Conservation (phyloP, 2,113 vertebrate species). For the Turdus rufiventris region DNA sequence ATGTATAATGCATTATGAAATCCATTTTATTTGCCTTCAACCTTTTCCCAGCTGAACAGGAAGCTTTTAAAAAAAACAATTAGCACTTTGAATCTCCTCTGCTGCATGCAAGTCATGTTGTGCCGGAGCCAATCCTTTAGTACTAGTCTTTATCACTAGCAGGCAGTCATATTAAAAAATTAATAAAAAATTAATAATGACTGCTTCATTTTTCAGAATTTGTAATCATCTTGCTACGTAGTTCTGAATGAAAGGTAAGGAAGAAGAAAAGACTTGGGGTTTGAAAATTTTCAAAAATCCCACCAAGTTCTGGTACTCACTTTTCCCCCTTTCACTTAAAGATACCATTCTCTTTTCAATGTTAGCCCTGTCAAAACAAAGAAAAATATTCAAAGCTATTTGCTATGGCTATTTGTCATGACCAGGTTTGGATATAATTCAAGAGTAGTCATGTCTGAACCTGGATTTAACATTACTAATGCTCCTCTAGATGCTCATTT, state of each 20-base stretch:
- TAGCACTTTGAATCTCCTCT: neutral
- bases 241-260: neutral
- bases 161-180: neutral
- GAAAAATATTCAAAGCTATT: neutral
- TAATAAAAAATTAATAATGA: neutral
- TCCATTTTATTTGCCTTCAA: constrained; percentile 1
- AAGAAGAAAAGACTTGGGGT: neutral
- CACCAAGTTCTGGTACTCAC: neutral
- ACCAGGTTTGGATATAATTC: neutral
- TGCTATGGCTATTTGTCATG: neutral
- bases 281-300: neutral
- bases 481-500: neutral
- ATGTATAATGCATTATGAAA: neutral
- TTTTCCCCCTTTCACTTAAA: neutral
- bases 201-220: neutral
- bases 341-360: neutral
- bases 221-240: neutral
- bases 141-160: neutral
- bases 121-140: neutral
- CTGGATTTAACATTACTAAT: neutral
- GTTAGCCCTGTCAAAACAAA: neutral
- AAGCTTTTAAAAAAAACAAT: neutral
- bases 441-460: neutral
- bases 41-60: neutral
- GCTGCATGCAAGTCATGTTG: neutral